A percentile compares a stretch with the other conserved stretches of the same genome.
Evolutionary conservation across 2,113 vertebrate species (phyloP).

Genomic region (Ammospiza nelsoni): DNA sequence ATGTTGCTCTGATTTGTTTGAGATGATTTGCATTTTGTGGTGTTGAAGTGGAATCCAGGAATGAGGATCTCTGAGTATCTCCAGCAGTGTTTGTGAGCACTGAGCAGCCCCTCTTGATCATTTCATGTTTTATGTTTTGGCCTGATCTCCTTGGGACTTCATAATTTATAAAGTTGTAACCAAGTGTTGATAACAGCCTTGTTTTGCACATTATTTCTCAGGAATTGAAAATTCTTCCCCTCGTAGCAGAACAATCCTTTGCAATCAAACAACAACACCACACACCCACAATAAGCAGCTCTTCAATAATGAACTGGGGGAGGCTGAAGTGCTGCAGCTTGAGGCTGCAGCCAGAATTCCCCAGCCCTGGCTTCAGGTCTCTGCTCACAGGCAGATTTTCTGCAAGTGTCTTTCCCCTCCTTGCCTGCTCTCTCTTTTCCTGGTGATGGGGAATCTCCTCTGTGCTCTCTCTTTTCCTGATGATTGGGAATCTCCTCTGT

Average conservation of each 20-base stretch:
- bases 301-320: not conserved
- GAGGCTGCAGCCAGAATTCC: not conserved
- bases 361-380: not conserved
- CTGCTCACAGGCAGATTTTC: not conserved
- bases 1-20: not conserved
- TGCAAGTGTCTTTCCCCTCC: not conserved
- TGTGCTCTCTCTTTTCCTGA: not conserved
- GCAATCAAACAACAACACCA: not conserved
- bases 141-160: not conserved
- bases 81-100: not conserved
- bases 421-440: not conserved
- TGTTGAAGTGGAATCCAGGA: not conserved
- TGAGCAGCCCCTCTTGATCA: not conserved
- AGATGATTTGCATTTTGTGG: not conserved
- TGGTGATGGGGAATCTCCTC: not conserved
- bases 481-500: not conserved
- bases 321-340: not conserved
- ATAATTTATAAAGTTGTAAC: not conserved
- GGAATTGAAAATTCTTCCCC: not conserved
- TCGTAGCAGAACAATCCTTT: slow-evolving; percentile 2
- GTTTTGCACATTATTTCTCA: not conserved
- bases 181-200: not conserved
- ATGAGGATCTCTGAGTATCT: not conserved
- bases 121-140: not conserved
- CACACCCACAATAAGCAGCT: not conserved